A percentile compares a stretch with the other conserved stretches of the same genome.
These are phyloP conservation scores for Psammodynastes pulverulentus DNA, from an alignment of 2,113 vertebrate genomes.

Conservation along the genomic window DNA sequence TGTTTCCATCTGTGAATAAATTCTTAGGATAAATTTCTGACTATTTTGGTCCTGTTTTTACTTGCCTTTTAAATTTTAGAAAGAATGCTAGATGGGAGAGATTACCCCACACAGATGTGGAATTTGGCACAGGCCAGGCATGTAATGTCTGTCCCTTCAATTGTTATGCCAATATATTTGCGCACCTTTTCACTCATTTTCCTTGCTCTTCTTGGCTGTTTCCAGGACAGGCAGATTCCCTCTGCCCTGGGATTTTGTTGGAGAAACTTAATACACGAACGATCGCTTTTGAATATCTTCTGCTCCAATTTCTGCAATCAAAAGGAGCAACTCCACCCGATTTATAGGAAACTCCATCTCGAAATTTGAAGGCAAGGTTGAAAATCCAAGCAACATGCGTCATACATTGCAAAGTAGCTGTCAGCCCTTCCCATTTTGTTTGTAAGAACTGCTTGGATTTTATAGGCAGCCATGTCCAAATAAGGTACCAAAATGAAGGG, in stretches of 20 bases:
- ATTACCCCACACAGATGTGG: not conserved
- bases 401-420: conserved; percentile 68
- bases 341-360: conserved; percentile 5
- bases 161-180: not conserved
- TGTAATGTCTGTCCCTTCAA: not conserved
- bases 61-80: not conserved
- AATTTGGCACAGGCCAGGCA: not conserved
- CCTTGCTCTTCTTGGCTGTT: not conserved
- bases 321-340: not conserved
- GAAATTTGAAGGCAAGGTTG: conserved; percentile 49
- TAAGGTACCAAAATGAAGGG: conserved; percentile 69
- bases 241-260: not conserved
- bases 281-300: not conserved
- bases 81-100: not conserved
- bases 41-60: not conserved
- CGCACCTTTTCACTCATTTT: not conserved
- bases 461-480: conserved; percentile 71
- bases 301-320: not conserved
- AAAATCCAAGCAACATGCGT: conserved; percentile 62
- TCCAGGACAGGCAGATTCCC: not conserved
- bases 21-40: not conserved
- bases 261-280: not conserved
- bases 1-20: not conserved
- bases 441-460: conserved; percentile 56
- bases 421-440: conserved; percentile 63